Evolutionary conservation across 2,113 vertebrate species (phyloP).

Genomic region (Laticauda colubrina): DNA sequence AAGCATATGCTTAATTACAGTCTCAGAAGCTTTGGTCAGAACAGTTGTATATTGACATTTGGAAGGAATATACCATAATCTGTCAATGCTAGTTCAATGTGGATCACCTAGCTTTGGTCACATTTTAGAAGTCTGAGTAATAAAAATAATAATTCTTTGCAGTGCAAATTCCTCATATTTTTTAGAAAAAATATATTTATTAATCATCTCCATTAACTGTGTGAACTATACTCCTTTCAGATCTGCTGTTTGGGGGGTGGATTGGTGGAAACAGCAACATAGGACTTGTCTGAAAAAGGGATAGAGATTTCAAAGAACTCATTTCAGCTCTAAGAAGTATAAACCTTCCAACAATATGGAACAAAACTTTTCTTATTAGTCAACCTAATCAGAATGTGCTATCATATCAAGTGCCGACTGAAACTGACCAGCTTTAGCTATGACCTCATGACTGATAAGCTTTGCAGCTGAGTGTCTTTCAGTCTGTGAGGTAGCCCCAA

Average conservation of each 20-base stretch:
- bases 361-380: conserved; percentile 53
- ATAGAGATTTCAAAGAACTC: conserved; percentile 61
- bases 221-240: conserved; percentile 23
- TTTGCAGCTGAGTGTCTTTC: conserved; percentile 53
- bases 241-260: conserved; percentile 33
- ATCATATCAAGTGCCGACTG: conserved; percentile 60
- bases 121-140: neutral
- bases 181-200: neutral
- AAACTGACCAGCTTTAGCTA: conserved; percentile 62
- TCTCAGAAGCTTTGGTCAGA: too few species aligned
- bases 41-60: neutral
- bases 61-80: neutral
- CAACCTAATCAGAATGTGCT: conserved; percentile 52
- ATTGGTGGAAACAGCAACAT: conserved; percentile 10
- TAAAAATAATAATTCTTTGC: neutral
- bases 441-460: conserved; percentile 63
- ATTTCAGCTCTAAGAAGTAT: conserved; percentile 43
- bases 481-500: conserved; percentile 50
- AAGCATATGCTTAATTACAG: too few species aligned
- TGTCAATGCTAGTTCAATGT: neutral
- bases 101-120: neutral
- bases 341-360: conserved; percentile 42
- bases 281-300: conserved; percentile 45
- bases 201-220: conserved; percentile 24
- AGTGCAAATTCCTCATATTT: neutral